phyloP scores from a whole-genome alignment of 1,140 invertebrate genomes.

The Drosophila sucinea region DNA sequence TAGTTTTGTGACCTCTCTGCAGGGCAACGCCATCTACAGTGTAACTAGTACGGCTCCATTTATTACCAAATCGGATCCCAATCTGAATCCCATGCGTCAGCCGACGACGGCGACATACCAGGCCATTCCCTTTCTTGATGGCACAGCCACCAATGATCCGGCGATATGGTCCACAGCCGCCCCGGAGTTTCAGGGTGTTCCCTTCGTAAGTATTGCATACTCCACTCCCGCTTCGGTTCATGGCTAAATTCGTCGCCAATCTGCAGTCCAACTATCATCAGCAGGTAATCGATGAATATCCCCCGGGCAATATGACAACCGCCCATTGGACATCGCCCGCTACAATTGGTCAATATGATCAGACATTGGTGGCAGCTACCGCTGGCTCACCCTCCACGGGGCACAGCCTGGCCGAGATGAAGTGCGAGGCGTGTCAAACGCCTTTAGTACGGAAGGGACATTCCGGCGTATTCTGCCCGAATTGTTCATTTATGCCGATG shows the following conservation, averaged over 20 bases:
- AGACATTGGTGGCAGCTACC: slow-evolving; percentile 40
- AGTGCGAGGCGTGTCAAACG: slow-evolving; percentile 65
- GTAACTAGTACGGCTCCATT: slow-evolving; percentile 58
- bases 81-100: slow-evolving; percentile 58
- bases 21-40: slow-evolving; percentile 70
- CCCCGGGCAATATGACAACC: slow-evolving; percentile 51
- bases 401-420: slow-evolving; percentile 48
- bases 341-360: slow-evolving; percentile 59
- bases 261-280: slow-evolving; percentile 65
- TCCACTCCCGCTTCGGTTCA: background rate
- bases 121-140: slow-evolving; percentile 55
- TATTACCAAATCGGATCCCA: slow-evolving; percentile 70
- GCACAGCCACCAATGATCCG: slow-evolving; percentile 40
- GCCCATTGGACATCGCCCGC: slow-evolving; percentile 57
- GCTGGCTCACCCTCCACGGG: slow-evolving; percentile 34
- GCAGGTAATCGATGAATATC: slow-evolving; percentile 77
- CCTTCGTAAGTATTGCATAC: slow-evolving; percentile 62
- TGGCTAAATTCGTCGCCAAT: slow-evolving; percentile 15
- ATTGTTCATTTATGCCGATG: slow-evolving; percentile 43
- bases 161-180: slow-evolving; percentile 53
- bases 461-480: slow-evolving; percentile 51
- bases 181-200: slow-evolving; percentile 58
- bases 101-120: slow-evolving; percentile 52
- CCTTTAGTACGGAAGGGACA: slow-evolving; percentile 55
- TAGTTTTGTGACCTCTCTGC: slow-evolving; percentile 59